These are phyloP conservation scores for Felis chaus DNA, from an alignment of 2,113 vertebrate species.

Conservation along the genomic window DNA sequence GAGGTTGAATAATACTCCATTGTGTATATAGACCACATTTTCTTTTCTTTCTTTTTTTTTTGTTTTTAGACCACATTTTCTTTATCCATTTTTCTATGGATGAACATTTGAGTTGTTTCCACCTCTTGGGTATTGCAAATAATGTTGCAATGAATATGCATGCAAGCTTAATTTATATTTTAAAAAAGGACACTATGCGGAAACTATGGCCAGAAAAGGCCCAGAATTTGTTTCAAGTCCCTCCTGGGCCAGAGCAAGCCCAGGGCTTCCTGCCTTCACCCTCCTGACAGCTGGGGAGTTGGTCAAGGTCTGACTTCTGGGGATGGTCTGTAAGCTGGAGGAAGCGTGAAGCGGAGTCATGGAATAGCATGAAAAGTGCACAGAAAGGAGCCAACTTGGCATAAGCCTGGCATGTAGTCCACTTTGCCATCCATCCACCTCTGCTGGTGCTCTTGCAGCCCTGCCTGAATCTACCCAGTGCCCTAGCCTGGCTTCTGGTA, in stretches of 20 bases:
- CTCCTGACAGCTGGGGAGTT: background rate
- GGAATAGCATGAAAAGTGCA: background rate
- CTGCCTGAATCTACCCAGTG: background rate
- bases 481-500: background rate
- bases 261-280: background rate
- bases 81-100: background rate
- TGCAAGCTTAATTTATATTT: background rate
- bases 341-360: background rate
- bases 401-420: background rate
- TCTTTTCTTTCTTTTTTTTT: background rate
- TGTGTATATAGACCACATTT: background rate
- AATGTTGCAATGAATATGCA: background rate
- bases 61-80: background rate
- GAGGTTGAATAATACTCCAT: background rate
- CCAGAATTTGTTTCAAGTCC: background rate
- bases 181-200: background rate
- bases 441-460: background rate
- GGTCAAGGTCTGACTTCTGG: background rate
- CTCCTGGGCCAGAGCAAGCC: background rate
- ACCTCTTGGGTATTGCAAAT: background rate
- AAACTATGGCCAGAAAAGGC: background rate
- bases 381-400: background rate
- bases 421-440: background rate
- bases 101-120: background rate
- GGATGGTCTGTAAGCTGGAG: background rate